Conservation (phyloP, 2,113 vertebrate genomes). For the Myotis brandtii region DNA sequence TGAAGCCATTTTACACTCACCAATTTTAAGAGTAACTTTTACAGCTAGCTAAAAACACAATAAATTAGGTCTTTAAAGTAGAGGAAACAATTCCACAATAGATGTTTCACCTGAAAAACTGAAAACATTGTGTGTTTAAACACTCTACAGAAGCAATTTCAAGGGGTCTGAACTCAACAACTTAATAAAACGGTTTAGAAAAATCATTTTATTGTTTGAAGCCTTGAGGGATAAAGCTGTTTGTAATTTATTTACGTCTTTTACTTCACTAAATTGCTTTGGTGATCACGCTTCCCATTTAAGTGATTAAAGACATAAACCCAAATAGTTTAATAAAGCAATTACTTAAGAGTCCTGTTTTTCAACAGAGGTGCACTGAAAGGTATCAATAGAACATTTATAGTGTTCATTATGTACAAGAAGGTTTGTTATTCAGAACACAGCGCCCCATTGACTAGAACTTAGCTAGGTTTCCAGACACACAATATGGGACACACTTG, state of each 20-base stretch:
- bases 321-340: constrained; percentile 82
- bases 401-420: constrained; percentile 54
- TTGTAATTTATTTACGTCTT: constrained; percentile 83
- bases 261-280: constrained; percentile 80
- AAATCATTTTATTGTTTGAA: constrained; percentile 73
- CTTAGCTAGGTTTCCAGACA: constrained; percentile 40
- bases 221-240: constrained; percentile 79
- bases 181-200: constrained; percentile 49
- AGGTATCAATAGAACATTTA: constrained; percentile 36
- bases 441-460: background rate
- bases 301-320: constrained; percentile 80
- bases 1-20: background rate
- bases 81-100: constrained; percentile 33
- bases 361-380: constrained; percentile 65
- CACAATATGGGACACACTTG: background rate
- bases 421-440: constrained; percentile 46
- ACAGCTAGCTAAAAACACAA: constrained; percentile 43
- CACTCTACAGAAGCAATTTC: constrained; percentile 63
- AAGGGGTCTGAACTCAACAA: constrained; percentile 70
- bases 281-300: constrained; percentile 80
- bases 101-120: constrained; percentile 51
- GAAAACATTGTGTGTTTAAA: constrained; percentile 51
- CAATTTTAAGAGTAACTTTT: constrained; percentile 55
- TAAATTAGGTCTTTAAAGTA: constrained; percentile 46
- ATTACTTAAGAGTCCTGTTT: constrained; percentile 79